Conservation (phyloP, 1,140 invertebrate species). For the Doryteuthis pealeii region DNA sequence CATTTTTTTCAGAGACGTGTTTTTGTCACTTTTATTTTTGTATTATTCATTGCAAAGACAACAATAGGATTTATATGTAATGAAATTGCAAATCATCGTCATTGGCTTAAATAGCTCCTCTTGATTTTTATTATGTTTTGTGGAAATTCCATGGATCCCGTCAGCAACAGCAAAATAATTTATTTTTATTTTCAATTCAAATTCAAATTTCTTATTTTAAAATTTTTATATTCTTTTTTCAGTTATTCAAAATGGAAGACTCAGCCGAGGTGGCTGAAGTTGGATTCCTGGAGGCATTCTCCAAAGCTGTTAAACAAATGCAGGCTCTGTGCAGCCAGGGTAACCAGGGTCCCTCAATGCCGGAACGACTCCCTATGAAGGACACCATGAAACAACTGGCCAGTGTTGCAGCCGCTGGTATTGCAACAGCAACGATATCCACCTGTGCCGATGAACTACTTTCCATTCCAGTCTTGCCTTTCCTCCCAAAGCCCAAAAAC, state of each 20-base stretch:
- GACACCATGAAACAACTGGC: slow-evolving; percentile 41
- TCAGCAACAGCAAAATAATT: no score
- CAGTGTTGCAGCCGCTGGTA: slow-evolving; percentile 48
- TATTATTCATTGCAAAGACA: no score
- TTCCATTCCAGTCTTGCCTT: slow-evolving; percentile 28
- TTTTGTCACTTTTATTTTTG: no score
- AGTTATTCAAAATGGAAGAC: slow-evolving; percentile 48
- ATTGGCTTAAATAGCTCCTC: no score
- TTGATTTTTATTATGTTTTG: no score
- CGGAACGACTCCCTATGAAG: background rate
- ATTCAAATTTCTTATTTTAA: no score
- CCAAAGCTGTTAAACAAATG: slow-evolving; percentile 34
- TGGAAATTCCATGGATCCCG: no score
- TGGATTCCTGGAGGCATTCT: slow-evolving; percentile 44
- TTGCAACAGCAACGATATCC: slow-evolving; percentile 46
- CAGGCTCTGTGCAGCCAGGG: slow-evolving; percentile 19
- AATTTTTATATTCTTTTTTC: slow-evolving; percentile 13
- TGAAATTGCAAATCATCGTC: no score
- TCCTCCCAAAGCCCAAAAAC: slow-evolving; percentile 26
- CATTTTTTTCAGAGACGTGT: no score
- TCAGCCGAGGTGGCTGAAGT: slow-evolving; percentile 42
- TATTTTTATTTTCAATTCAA: no score
- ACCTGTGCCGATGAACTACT: slow-evolving; percentile 49
- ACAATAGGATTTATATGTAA: no score
- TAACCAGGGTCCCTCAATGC: slow-evolving; percentile 7